Evolutionary conservation across 2,113 vertebrate species (phyloP), one percentile per base, ranked within the genome.

Genomic region (Stegostoma tigrinum): DNA sequence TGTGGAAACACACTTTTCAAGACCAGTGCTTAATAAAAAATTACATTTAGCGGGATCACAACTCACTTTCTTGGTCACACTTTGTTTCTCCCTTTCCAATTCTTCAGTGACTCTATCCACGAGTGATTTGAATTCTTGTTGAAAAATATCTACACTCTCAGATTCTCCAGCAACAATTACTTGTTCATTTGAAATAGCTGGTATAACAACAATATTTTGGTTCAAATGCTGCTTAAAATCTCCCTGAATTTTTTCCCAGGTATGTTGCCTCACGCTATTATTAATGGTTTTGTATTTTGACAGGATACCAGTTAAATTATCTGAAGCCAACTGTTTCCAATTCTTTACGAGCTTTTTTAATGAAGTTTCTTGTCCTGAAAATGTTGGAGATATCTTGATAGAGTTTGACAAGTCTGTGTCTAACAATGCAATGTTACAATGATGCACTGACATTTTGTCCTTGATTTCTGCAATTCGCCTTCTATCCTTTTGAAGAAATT

Each of bases 101-200:
- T 96, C 97, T 96, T 97, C 96, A 3, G 5, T 96, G n/a, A 96
- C 96, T 0, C 93, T 97, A 95, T 97, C 64, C 0, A 98, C 85
- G 23, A 8, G 66, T 64, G 93, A 70, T 70, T 10, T 1, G 23
- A 94, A 68, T 17, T 96, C 93, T 95, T 96, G 83, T 90, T 97
- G 96, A 21, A 96, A 96, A 38, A 72, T 96, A 5, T 95, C 95
- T 17, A 99, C 96, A 96, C 97, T 96, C 89, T 96, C 97, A 95
- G n/a, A 96, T 66, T 94, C 96, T 27, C 99, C 99, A 1, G 96
- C 98, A 70, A 99, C 95, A 95, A 97, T 96, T 66, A 98, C 19
- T 30, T 96, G 96, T 8, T 96, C 96, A 0, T 96, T 12, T 15
- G 95, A 80, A 95, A 96, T 14, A 87, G 96, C 95, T 67, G 97